Evolutionary conservation across 2,888 invertebrate species (phyloP).

Genomic region (Seira musarum): DNA sequence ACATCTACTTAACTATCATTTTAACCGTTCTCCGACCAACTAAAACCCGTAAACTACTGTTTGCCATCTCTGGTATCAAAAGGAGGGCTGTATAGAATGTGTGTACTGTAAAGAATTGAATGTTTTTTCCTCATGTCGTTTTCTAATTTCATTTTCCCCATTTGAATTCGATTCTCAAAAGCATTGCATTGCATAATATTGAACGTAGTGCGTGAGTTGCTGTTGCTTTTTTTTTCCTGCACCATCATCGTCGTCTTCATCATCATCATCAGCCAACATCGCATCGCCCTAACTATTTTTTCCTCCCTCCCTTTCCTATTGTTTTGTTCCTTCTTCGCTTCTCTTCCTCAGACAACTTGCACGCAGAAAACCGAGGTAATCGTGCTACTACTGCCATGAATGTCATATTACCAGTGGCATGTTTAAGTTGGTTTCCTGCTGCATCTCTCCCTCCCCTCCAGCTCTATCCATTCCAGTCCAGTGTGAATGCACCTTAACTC

Average conservation of each 20-base stretch:
- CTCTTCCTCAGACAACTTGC: slow-evolving; percentile 55
- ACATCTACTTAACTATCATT: no score
- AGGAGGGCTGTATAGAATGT: no score
- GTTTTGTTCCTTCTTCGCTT: slow-evolving; percentile 6
- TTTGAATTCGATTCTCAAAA: neutral
- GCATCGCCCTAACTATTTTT: neutral
- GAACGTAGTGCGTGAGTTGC: slow-evolving; percentile 39
- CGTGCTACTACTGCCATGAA: slow-evolving; percentile 53
- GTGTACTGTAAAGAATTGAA: neutral
- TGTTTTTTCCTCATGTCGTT: slow-evolving; percentile 12
- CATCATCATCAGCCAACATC: neutral
- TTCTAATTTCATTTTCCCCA: neutral
- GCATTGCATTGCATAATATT: slow-evolving; percentile 55
- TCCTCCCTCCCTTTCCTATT: neutral
- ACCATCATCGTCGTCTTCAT: neutral
- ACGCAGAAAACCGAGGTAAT: slow-evolving; percentile 59
- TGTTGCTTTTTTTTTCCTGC: slow-evolving; percentile 7
- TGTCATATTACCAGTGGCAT: neutral
- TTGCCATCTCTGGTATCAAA: no score
- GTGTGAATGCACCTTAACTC: no score
- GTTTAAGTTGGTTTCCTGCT: neutral
- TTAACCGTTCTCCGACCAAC: no score
- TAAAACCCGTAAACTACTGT: no score
- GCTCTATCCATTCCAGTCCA: no score
- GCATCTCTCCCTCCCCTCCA: no score